Evolutionary conservation across 53 echinoderm and acorn worm species (phyloP), one percentile per base, ranked within the genome.

Genomic region (Hippasteria phrygiana): DNA sequence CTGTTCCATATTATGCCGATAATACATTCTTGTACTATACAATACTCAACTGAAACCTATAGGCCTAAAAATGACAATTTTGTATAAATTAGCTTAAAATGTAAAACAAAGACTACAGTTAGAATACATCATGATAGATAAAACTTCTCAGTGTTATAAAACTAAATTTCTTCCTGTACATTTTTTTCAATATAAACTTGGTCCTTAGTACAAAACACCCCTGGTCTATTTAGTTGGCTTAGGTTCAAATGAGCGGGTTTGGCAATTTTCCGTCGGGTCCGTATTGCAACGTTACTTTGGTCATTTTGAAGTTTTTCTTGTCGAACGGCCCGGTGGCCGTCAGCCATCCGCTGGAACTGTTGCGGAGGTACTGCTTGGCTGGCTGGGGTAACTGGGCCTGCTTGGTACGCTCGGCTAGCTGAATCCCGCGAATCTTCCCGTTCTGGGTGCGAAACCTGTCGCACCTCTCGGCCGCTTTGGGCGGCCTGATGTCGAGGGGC

Each of bases 201-300:
- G 67, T 66, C 36, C 67, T 66, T 26, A 10, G 33, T 66, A 66
- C 36, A 66, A 66, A 66, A 66, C 12, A 22, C 36, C 67, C 32
- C 67, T 14, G 7, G 3, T 33, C 12, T 3, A 5, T 32, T 66
- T 7, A 51, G 26, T 8, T 26, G 7, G n/a, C 4, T 66, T 0
- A 14, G 12, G 34, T 40, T 43, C 42, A 81, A 13, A 81, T 65
- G 14, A 81, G 64, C 11, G 81, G 65, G 9, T 81, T 81, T 9
- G 81, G 43, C 29, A 81, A 65, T 35, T 81, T 81, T 31, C 81
- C 81, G 24, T 63, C 55, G n/a, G 81, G 81, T 66, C 81, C 81
- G 43, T 81, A 81, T 56, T 81, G 81, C 43, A 81, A 65, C 31
- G 81, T 62, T 64, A 81, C 81, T 81, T 81, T 81, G 43, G 81